Percentiles rank a stretch among this genome's conserved stretches.
phyloP scores from a whole-genome alignment of 2,888 invertebrate species.

The Andrena dorsata region DNA sequence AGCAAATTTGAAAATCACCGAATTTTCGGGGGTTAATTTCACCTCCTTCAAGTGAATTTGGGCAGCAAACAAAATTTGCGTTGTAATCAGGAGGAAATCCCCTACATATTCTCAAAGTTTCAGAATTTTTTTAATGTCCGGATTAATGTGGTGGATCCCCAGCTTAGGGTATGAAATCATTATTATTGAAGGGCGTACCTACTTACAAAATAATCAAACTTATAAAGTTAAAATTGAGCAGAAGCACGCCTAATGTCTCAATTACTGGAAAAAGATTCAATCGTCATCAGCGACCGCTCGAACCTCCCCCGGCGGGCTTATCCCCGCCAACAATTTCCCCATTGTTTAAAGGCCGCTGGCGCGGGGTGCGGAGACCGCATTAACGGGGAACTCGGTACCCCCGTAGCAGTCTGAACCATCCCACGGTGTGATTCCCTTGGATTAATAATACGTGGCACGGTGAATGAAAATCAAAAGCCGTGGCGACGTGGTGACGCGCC shows the following conservation, averaged over 20 bases:
- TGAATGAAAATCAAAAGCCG: slow-evolving; percentile 58
- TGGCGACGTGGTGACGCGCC: slow-evolving; percentile 15
- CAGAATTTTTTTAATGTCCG: too few species aligned
- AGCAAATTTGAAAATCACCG: too few species aligned
- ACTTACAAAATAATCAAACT: neutral
- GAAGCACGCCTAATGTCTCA: neutral
- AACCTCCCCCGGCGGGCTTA: neutral
- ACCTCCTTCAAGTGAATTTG: too few species aligned
- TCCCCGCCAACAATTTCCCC: neutral
- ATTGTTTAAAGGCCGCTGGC: slow-evolving; percentile 10
- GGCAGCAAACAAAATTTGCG: too few species aligned
- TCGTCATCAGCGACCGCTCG: neutral
- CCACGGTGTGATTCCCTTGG: neutral
- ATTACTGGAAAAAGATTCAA: neutral
- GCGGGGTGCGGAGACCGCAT: slow-evolving; percentile 11
- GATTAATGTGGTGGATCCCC: too few species aligned
- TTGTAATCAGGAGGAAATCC: too few species aligned
- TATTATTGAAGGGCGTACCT: too few species aligned
- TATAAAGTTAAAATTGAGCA: neutral
- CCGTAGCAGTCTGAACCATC: neutral
- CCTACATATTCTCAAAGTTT: too few species aligned
- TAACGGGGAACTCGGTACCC: slow-evolving; percentile 29
- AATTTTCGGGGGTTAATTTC: too few species aligned
- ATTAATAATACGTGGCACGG: slow-evolving; percentile 51
- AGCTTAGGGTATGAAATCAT: too few species aligned